Evolutionary conservation across 2,113 vertebrate species (phyloP), one percentile per base, ranked within the genome.

Genomic region (Phoxinus phoxinus): DNA sequence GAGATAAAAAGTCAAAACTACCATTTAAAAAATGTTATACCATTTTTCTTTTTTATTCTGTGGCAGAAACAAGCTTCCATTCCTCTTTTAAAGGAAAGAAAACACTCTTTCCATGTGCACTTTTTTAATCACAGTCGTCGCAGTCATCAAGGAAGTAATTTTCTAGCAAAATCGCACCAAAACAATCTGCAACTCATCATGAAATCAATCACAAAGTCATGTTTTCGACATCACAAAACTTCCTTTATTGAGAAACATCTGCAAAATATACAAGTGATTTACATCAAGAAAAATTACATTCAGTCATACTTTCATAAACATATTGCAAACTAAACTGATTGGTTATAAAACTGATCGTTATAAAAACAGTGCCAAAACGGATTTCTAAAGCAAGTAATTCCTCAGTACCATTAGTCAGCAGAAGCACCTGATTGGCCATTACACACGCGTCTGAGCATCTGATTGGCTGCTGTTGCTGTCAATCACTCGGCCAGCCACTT

Each of bases 401-500:
- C 44, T n/a, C 48, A 23, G 37, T 58, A 35, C 21, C 63, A 61
- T 44, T 15, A 44, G 11, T 35, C 11, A 59, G 6, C 30, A 30
- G 15, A 81, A 46, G 2, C 19, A 23, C 21, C 0, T 32, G 7
- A 82, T 51, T 65, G 41, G 51, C 21, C 23, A 41, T 67, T 51
- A 82, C 27, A 51, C 27, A 3, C 10, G 3, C 11, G 2, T 6
- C 69, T 53, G 27, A 48, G 41, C 19, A 12, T 53, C 21, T 12
- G 78, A 85, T 44, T 86, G 79, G 86, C 48, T 13, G 35, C 35
- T 32, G 48, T 1, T 23, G 6, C 27, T 10, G 56, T 6, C 41
- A 12, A 41, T 93, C 89, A 91, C 46, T 91, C 59, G 3, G 87
- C 92, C 85, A 95, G 44, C 93, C 94, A 95, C 85, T 84, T 91